Evolutionary conservation across 2,888 invertebrate species (phyloP), one percentile per base, ranked within the genome.

Genomic region (Eurytoma adleriae): DNA sequence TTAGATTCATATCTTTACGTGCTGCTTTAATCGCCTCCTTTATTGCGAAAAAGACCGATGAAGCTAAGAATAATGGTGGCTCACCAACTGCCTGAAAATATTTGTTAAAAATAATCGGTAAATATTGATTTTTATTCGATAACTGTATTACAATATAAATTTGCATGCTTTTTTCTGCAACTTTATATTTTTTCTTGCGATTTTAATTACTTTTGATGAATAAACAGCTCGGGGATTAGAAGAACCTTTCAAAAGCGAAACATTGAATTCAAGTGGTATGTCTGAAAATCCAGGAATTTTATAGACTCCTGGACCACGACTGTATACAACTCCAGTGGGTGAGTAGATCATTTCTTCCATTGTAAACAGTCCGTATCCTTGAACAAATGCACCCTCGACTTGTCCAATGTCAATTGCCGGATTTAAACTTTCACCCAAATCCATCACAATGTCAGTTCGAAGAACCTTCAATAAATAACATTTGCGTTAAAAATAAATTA

Each of bases 321-420:
- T 97, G 85, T 93, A 95, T 59, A 97, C 90, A 4, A 93, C 93
- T 12, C 98, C 98, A 56, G 93, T 94, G 0, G 97, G 96, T 0
- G 97, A 96, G 88, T 96, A 96, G 78, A 96, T 94, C 85, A 97
- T 92, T 90, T 98, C 97, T 91, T 99, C 99, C 87, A 98, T 92
- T 0, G 96, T 96, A 86, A 96, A 98, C 76, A 99, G 90, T 1
- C 98, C 99, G 87, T 98, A 97, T 0, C 99, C 99, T 93, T 98
- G 98, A 88, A 97, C 93, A 87, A 98, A 99, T 0, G 93, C 99
- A 1, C 99, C 99, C 91, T 99, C 99, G n/a, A 99, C 95, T 92
- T 99, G 99, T 0, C 98, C 99, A 85, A 99, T 96, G 87, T 99
- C 99, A 83, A 99, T 97, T 1, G 98, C 98, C 4, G 99, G 99